Evolutionary conservation across 1,140 invertebrate genomes (phyloP).

Genomic region (Zaprionus capensis): DNA sequence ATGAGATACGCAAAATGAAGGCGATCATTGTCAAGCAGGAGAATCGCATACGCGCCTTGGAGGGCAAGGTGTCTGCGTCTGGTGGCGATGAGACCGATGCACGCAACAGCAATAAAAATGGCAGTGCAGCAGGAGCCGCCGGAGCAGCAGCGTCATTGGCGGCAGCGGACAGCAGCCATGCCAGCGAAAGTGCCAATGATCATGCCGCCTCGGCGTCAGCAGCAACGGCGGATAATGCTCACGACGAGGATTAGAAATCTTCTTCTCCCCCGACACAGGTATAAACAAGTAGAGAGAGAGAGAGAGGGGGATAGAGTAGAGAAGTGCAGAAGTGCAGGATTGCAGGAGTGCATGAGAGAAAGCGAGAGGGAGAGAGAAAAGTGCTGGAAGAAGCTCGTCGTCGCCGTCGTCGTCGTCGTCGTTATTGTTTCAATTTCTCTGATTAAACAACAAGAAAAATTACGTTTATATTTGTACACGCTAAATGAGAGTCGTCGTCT

Average conservation of each 20-base stretch:
- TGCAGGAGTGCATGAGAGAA: slow-evolving; percentile 11
- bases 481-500: slow-evolving; percentile 52
- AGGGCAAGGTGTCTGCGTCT: slow-evolving; percentile 81
- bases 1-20: slow-evolving; percentile 95
- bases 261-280: background rate
- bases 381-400: slow-evolving; percentile 63
- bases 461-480: slow-evolving; percentile 55
- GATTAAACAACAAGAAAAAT: slow-evolving; percentile 38
- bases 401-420: slow-evolving; percentile 35
- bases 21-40: slow-evolving; percentile 97
- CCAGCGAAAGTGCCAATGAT: slow-evolving; percentile 75
- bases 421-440: slow-evolving; percentile 63
- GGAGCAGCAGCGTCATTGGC: slow-evolving; percentile 37
- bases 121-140: slow-evolving; percentile 35
- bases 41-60: slow-evolving; percentile 88
- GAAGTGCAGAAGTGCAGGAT: background rate
- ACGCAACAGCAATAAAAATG: slow-evolving; percentile 63
- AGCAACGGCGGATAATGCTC: slow-evolving; percentile 42
- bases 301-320: slow-evolving; percentile 4
- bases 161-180: slow-evolving; percentile 61
- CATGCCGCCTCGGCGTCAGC: slow-evolving; percentile 50
- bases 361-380: slow-evolving; percentile 34
- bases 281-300: slow-evolving; percentile 2
- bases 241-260: slow-evolving; percentile 59
- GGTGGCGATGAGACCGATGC: slow-evolving; percentile 77